A percentile compares a stretch with the other conserved stretches of the same genome.
Evolutionary conservation across 1,140 invertebrate species (phyloP).

Genomic region (Cecropterus lyciades): DNA sequence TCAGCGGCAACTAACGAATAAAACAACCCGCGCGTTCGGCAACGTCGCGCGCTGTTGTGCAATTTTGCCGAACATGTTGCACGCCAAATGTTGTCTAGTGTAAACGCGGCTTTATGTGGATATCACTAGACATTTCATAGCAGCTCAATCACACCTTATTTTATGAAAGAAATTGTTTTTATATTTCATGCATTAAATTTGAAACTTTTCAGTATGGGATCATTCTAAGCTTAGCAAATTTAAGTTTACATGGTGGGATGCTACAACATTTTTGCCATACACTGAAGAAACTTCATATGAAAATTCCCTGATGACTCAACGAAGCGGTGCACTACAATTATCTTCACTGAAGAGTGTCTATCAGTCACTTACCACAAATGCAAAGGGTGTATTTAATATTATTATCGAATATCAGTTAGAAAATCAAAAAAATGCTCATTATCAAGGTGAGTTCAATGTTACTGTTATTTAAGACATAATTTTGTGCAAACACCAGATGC

Average conservation of each 20-base stretch:
- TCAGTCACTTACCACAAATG: conserved; percentile 94
- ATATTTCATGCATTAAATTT: too few relatives aligned
- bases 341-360: conserved; percentile 95
- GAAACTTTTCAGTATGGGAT: conserved; percentile 92
- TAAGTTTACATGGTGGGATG: conserved; percentile 96
- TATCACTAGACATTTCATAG: too few relatives aligned
- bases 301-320: conserved; percentile 92
- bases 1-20: too few relatives aligned
- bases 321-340: conserved; percentile 91
- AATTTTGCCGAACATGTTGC: too few relatives aligned
- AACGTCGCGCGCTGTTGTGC: too few relatives aligned
- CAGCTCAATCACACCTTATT: too few relatives aligned
- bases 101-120: too few relatives aligned
- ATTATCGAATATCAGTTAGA: conserved; percentile 92
- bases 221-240: conserved; percentile 92
- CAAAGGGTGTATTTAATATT: conserved; percentile 93
- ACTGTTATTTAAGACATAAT: too few relatives aligned
- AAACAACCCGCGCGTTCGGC: too few relatives aligned
- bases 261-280: conserved; percentile 93
- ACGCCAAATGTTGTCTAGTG: too few relatives aligned
- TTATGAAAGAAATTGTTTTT: too few relatives aligned
- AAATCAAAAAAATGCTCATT: conserved; percentile 88
- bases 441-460: conserved; percentile 86
- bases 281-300: conserved; percentile 95
- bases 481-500: too few relatives aligned